Percentiles rank a stretch among this genome's conserved stretches.
Evolutionary conservation across 2,888 invertebrate species (phyloP).

Genomic region (Cistogaster globosa): DNA sequence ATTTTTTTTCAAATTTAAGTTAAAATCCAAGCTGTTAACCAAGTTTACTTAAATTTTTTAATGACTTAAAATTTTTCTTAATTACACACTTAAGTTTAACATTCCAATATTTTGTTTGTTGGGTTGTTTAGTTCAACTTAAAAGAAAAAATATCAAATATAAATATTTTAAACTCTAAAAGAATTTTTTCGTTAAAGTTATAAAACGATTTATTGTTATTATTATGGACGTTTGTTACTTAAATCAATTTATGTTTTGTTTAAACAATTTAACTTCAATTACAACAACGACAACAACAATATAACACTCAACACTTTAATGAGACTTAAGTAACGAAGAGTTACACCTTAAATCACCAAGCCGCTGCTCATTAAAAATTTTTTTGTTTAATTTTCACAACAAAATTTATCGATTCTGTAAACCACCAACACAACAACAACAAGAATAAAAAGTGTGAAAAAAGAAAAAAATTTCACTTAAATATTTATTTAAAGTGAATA

Average conservation of each 20-base stretch:
- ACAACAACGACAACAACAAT: constrained; percentile 6
- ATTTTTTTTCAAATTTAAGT: too few relatives aligned
- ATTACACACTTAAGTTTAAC: too few relatives aligned
- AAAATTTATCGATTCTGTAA: background rate
- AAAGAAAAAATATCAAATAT: background rate
- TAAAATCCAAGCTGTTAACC: too few relatives aligned
- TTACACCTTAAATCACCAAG: background rate
- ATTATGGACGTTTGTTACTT: constrained; percentile 30
- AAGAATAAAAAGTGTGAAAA: constrained; percentile 24
- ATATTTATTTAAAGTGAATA: background rate
- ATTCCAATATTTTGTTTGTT: background rate
- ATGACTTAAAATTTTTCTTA: too few relatives aligned
- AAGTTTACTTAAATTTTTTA: too few relatives aligned
- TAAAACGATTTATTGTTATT: constrained; percentile 21
- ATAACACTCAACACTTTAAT: background rate
- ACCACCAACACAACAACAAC: background rate
- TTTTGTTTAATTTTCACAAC: constrained; percentile 17
- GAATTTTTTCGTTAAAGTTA: background rate
- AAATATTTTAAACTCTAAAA: background rate
- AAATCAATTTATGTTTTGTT: constrained; percentile 58
- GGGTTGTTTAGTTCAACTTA: background rate
- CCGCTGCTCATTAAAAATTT: background rate
- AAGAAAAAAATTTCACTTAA: background rate
- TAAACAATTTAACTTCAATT: constrained; percentile 15
- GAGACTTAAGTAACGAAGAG: constrained; percentile 21